Evolutionary conservation across 1,140 invertebrate species (phyloP).

Genomic region (Drusus annulatus): DNA sequence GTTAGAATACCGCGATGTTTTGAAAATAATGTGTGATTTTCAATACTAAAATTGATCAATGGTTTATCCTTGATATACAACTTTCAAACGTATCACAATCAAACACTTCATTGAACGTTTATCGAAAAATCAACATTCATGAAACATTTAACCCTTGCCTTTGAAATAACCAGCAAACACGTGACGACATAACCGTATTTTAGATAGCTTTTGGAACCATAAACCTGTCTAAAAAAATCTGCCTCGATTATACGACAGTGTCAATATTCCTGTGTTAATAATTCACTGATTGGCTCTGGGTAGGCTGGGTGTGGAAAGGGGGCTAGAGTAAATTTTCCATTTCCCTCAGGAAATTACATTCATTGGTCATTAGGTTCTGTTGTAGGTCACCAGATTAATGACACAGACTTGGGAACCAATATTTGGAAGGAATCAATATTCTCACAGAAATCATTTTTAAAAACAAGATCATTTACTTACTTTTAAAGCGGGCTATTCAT

Average conservation of each 20-base stretch:
- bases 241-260: constrained; percentile 27
- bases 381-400: constrained; percentile 35
- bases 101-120: no score
- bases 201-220: neutral
- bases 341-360: constrained; percentile 44
- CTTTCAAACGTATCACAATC: no score
- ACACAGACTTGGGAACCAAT: neutral
- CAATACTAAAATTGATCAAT: no score
- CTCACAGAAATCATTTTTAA: constrained; percentile 28
- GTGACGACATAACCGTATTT: neutral
- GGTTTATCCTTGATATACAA: no score
- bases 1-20: no score
- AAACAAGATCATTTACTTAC: neutral
- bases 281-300: constrained; percentile 29
- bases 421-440: constrained; percentile 31
- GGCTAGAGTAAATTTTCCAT: constrained; percentile 40
- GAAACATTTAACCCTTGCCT: neutral
- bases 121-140: no score
- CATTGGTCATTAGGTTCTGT: constrained; percentile 39
- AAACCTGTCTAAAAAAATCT: neutral
- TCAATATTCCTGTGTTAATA: constrained; percentile 41
- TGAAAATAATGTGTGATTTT: no score
- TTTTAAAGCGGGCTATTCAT: no score
- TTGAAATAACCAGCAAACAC: neutral
- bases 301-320: neutral